phyloP scores from a whole-genome alignment of 2,888 invertebrate genomes.

The Plusia festucae region DNA sequence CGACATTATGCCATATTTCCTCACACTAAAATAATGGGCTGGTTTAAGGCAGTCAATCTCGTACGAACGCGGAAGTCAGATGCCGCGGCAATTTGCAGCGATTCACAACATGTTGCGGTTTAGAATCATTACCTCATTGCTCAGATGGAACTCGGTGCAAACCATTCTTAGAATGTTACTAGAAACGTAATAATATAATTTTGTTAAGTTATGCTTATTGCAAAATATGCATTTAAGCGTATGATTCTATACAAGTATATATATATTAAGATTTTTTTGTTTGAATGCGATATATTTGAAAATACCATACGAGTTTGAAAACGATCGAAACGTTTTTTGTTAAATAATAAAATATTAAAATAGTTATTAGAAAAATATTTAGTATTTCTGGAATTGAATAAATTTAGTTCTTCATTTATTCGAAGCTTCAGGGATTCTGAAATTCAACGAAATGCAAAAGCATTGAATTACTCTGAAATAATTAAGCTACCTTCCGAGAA shows the following conservation, averaged over 20 bases:
- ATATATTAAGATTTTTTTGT: no score
- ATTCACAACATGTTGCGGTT: slow-evolving; percentile 51
- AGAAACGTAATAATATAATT: slow-evolving; percentile 1
- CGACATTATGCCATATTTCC: slow-evolving; percentile 9
- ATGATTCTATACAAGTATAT: background rate
- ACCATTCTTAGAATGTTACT: slow-evolving; percentile 7
- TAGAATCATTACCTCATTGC: slow-evolving; percentile 52
- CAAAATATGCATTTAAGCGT: background rate
- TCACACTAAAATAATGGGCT: slow-evolving; percentile 29
- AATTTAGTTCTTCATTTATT: background rate
- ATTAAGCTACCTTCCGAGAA: background rate
- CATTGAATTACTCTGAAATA: background rate
- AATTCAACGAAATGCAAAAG: background rate
- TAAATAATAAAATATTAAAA: no score
- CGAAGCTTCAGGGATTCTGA: background rate
- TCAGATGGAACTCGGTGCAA: slow-evolving; percentile 29
- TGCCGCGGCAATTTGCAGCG: slow-evolving; percentile 49
- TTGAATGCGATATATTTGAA: no score
- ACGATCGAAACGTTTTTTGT: no score
- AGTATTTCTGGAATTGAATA: background rate
- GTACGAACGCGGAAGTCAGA: slow-evolving; percentile 47
- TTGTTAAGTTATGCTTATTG: background rate
- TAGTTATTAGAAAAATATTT: background rate
- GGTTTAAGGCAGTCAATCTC: slow-evolving; percentile 15
- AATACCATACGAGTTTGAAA: no score